Evolutionary conservation across 2,797 vertebrate species (phyloP).

Genomic region (Semaprochilodus insignis): DNA sequence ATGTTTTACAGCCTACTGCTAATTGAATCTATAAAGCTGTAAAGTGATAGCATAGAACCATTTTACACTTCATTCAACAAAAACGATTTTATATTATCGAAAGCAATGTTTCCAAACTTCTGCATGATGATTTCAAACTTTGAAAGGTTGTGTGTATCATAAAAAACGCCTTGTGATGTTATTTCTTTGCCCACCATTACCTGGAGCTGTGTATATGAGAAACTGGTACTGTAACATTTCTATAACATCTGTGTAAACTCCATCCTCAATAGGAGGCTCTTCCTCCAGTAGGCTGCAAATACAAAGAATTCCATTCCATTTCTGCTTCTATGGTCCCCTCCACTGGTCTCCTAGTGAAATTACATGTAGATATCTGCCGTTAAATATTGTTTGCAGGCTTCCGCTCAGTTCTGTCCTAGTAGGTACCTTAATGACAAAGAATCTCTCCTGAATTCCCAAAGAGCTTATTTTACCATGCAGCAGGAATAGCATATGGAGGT

Average conservation of each 20-base stretch:
- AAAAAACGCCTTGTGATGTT: no score
- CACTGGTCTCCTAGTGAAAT: slow-evolving; percentile 47
- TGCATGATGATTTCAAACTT: no score
- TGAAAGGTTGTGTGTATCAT: no score
- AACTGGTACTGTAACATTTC: neutral
- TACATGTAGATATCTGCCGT: neutral
- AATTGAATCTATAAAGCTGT: neutral
- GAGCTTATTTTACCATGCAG: neutral
- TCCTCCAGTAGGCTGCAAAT: neutral
- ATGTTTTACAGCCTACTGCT: neutral
- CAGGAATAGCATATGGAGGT: neutral
- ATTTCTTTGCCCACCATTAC: no score
- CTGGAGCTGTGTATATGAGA: neutral
- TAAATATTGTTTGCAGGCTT: neutral
- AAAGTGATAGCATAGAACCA: neutral
- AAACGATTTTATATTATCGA: neutral
- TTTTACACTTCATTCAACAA: neutral
- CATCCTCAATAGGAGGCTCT: neutral
- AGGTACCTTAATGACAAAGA: neutral
- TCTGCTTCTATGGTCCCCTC: slow-evolving; percentile 53
- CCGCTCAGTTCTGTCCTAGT: neutral
- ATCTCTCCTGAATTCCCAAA: neutral
- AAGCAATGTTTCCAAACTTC: no score
- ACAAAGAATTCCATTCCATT: neutral
- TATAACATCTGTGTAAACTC: neutral